These are phyloP conservation scores for Boleophthalmus pectinirostris DNA, from an alignment of 2,113 vertebrate genomes.

Conservation along the genomic window DNA sequence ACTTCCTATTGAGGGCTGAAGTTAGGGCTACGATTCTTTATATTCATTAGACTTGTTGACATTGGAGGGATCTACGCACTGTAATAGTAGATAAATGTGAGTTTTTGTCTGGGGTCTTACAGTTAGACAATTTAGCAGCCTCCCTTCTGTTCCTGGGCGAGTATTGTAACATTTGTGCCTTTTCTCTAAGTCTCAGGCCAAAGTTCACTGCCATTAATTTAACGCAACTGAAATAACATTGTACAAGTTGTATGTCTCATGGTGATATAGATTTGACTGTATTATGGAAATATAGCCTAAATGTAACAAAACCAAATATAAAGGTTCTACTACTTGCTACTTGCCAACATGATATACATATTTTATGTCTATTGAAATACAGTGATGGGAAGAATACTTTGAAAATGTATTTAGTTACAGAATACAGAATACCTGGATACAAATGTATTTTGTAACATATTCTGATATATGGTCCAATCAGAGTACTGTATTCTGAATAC, in stretches of 20 bases:
- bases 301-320: no score
- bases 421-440: no score
- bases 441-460: no score
- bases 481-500: no score
- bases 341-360: no score
- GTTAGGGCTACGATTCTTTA: background rate
- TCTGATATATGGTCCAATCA: no score
- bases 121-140: background rate
- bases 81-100: background rate
- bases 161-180: background rate
- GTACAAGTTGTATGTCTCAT: background rate
- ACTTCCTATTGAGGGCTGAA: slow-evolving; percentile 15
- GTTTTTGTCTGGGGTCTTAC: background rate
- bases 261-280: background rate
- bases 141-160: background rate
- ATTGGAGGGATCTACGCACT: background rate
- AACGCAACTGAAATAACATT: background rate
- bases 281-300: no score
- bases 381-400: no score
- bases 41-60: slow-evolving; percentile 7
- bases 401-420: no score
- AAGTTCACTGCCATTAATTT: background rate
- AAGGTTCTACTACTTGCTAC: no score
- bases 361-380: no score
- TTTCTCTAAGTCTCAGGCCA: background rate